phyloP scores from a whole-genome alignment of 2,113 vertebrate species.

The Paradisaea rubra region DNA sequence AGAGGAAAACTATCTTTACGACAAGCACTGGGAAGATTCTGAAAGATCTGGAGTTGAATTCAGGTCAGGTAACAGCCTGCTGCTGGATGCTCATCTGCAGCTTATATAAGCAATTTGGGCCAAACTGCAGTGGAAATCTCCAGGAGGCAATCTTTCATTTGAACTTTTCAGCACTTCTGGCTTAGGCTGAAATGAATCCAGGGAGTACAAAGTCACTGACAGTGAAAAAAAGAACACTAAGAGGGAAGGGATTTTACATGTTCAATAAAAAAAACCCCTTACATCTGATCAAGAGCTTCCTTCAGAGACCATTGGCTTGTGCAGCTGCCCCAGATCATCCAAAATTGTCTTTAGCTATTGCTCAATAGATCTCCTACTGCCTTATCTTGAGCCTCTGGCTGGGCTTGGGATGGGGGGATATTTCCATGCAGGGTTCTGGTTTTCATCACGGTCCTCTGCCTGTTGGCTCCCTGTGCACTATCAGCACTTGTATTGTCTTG shows the following conservation, averaged over 20 bases:
- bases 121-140: constrained; percentile 20
- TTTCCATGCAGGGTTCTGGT: not conserved
- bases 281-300: not conserved
- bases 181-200: not conserved
- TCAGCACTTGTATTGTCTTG: not conserved
- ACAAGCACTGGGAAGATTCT: not conserved
- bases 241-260: not conserved
- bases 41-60: constrained; percentile 26
- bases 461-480: not conserved
- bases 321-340: not conserved
- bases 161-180: not conserved
- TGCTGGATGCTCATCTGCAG: constrained; percentile 19
- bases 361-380: not conserved
- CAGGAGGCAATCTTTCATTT: not conserved
- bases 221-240: not conserved
- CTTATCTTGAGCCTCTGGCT: not conserved
- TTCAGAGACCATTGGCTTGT: not conserved
- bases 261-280: not conserved
- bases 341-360: not conserved
- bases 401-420: not conserved
- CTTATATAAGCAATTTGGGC: not conserved
- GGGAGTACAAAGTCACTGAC: not conserved
- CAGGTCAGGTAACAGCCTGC: constrained; percentile 23
- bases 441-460: not conserved
- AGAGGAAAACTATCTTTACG: not conserved